Conservation (phyloP, 2,113 vertebrate species). For the Chionis minor region DNA sequence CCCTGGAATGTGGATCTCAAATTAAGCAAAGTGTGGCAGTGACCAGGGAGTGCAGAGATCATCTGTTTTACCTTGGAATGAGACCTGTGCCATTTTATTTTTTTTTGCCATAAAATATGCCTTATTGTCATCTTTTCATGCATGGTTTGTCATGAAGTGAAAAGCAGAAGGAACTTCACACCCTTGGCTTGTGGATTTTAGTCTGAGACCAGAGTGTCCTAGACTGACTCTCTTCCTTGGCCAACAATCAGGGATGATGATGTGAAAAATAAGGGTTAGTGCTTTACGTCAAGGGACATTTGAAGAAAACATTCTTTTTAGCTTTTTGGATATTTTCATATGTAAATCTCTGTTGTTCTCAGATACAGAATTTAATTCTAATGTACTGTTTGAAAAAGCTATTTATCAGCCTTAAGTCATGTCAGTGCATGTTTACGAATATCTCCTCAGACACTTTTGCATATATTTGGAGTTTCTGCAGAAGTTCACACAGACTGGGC, state of each 20-base stretch:
- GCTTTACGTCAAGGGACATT: background rate
- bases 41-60: rapidly evolving
- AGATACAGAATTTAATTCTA: background rate
- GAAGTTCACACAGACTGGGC: background rate
- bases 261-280: background rate
- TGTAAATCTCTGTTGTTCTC: background rate
- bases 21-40: background rate
- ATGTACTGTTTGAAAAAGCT: background rate
- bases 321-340: background rate
- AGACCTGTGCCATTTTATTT: background rate
- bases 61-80: rapidly evolving
- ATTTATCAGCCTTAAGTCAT: background rate
- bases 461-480: background rate
- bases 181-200: background rate
- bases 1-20: background rate
- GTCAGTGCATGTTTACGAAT: background rate
- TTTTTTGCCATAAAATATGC: background rate
- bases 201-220: background rate
- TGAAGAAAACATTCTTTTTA: background rate
- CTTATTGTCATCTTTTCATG: background rate
- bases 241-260: background rate
- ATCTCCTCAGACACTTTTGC: background rate
- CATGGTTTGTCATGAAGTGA: rapidly evolving
- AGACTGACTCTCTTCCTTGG: background rate
- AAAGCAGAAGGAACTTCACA: background rate